phyloP scores from a whole-genome alignment of 2,888 invertebrate species.

The Sceliomorpha sp. region DNA sequence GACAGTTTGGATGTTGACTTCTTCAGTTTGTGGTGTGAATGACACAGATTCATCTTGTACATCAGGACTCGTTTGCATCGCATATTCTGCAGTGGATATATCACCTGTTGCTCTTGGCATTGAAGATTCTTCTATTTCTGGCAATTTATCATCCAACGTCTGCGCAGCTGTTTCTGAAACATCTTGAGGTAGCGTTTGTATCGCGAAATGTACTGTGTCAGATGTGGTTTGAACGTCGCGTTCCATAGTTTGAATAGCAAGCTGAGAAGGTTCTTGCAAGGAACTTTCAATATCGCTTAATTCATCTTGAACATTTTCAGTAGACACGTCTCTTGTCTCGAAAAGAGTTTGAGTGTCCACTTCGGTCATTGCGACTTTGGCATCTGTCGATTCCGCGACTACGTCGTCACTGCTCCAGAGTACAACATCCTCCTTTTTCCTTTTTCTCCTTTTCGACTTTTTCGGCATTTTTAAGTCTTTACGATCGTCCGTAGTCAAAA shows the following conservation, averaged over 20 bases:
- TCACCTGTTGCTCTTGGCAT: conserved; percentile 80
- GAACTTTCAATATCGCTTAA: conserved; percentile 59
- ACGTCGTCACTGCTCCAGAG: conserved; percentile 51
- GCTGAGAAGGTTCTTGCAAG: conserved; percentile 71
- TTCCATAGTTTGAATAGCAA: conserved; percentile 82
- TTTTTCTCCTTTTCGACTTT: conserved; percentile 81
- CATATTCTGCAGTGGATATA: conserved; percentile 77
- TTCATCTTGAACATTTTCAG: conserved; percentile 61
- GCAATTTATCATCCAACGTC: conserved; percentile 59
- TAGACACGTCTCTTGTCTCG: conserved; percentile 64
- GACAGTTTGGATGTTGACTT: conserved; percentile 81
- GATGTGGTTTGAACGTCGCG: conserved; percentile 79
- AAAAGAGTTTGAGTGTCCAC: conserved; percentile 67
- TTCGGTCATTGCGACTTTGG: conserved; percentile 78
- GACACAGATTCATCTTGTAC: conserved; percentile 66
- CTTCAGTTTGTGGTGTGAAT: conserved; percentile 66
- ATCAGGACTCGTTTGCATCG: conserved; percentile 75
- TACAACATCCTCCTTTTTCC: conserved; percentile 72
- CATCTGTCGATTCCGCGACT: conserved; percentile 66
- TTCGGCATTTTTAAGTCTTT: conserved; percentile 67
- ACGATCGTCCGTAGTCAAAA: conserved; percentile 67
- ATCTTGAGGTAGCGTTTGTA: conserved; percentile 84
- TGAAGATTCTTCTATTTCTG: conserved; percentile 81
- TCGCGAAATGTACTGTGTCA: conserved; percentile 78
- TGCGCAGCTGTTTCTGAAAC: conserved; percentile 80